phyloP scores from a whole-genome alignment of 2,888 invertebrate species.

The Drosophila setosimentum region DNA sequence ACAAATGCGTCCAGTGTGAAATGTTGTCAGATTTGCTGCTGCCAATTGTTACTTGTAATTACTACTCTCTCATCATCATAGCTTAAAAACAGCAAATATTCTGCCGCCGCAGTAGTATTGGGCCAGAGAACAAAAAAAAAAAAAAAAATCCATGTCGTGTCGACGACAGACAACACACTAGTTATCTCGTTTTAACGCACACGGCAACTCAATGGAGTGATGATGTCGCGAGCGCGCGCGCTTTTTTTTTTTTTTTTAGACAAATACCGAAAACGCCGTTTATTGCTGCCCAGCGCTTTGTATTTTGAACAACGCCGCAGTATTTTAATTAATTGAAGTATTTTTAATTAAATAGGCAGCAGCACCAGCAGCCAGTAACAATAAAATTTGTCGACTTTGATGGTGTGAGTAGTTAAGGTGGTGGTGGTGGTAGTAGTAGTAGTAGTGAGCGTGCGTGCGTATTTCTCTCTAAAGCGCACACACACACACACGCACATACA shows the following conservation, averaged over 20 bases:
- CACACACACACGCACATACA: constrained; percentile 14
- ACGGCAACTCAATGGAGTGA: constrained; percentile 34
- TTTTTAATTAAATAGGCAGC: constrained; percentile 76
- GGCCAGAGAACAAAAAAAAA: constrained; percentile 18
- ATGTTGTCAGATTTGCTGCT: constrained; percentile 47
- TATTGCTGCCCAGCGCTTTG: constrained; percentile 31
- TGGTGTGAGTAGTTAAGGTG: constrained; percentile 55
- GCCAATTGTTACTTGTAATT: constrained; percentile 45
- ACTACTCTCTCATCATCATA: constrained; percentile 38
- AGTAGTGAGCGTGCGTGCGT: constrained; percentile 54
- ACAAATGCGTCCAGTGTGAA: constrained; percentile 41
- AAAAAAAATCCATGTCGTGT: constrained; percentile 27
- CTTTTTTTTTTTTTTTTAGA: constrained; percentile 48
- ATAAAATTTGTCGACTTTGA: constrained; percentile 53
- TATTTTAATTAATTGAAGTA: constrained; percentile 77
- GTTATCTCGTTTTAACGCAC: constrained; percentile 76
- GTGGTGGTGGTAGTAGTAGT: constrained; percentile 17
- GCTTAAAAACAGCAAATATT: constrained; percentile 44
- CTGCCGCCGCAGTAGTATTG: constrained; percentile 56
- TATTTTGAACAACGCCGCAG: constrained; percentile 48
- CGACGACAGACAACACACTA: constrained; percentile 43
- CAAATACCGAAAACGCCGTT: constrained; percentile 45
- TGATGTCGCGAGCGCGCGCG: constrained; percentile 62
- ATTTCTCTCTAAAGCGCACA: constrained; percentile 37
- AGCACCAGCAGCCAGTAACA: constrained; percentile 38